Evolutionary conservation across 2,888 invertebrate species (phyloP), one percentile per base, ranked within the genome.

Genomic region (Epistrophe grossulariae): DNA sequence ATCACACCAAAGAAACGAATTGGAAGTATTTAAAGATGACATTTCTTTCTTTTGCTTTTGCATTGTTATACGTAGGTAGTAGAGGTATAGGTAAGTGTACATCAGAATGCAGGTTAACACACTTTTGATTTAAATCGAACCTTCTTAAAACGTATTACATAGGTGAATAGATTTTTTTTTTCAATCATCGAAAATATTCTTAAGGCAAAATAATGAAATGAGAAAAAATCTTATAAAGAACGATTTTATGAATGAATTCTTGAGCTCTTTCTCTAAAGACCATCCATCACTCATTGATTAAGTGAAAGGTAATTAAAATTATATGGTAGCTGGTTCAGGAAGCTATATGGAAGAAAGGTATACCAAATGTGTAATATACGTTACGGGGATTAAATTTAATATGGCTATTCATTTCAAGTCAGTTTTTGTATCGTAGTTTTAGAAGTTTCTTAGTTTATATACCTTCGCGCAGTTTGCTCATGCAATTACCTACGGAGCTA

Each of bases 251-350:
- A 84, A 84, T 84, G 80, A 84, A 77, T 72, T 80, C 45, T 72
- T 59, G 59, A 60, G 38, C 60, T 24, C 24, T 80, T 55, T 59
- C 72, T 68, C 35, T 13, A 72, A 77, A 52, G 15, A 72, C 66
- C 84, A 84, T 80, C 77, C 52, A 52, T 81, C 84, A 84, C 55
- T 80, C 50, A 38, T 52, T 52, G 38, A 52, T 70, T 55, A 79
- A 66, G 66, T 84, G 76, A 80, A 80, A 84, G 83, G 70, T 79
- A 64, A 74, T 79, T 79, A 70, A 79, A 79, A 52, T 43, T 43
- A 66, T 73, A 66, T 73, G 73, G 79, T 70, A 79, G 73, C 73
- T 62, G 52, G 73, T 79, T 52, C 52, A 78, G 71, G 40, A 48
- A 64, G 60, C 45, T 40, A 52, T 57, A 72, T n/a, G n/a, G 45